These are phyloP conservation scores for Holcopasites calliopsidis DNA, from an alignment of 1,140 invertebrate genomes.

Conservation along the genomic window DNA sequence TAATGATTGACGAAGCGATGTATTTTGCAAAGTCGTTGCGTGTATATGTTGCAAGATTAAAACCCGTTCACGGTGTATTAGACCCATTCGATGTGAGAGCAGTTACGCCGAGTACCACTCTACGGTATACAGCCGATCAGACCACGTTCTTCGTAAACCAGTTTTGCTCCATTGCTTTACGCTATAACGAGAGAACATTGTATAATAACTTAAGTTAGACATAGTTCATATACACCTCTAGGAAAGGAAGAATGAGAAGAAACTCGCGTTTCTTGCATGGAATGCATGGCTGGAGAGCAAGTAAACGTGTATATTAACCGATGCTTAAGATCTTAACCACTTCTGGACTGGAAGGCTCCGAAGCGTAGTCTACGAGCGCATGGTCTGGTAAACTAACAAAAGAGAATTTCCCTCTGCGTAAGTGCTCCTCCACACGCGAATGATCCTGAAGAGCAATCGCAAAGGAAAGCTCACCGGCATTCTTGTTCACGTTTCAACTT, in stretches of 20 bases:
- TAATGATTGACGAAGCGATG: neutral
- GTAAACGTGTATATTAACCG: neutral
- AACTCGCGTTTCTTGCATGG: too few relatives aligned
- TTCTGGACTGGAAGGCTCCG: conserved; percentile 10
- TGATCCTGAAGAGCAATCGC: conserved; percentile 44
- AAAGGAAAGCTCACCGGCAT: conserved; percentile 24
- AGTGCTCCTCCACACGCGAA: conserved; percentile 41
- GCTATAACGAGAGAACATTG: too few relatives aligned
- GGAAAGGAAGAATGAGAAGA: too few relatives aligned
- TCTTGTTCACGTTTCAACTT: conserved; percentile 31
- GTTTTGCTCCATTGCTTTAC: neutral
- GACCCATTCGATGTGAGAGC: neutral
- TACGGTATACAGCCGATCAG: too few relatives aligned
- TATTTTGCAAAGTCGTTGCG: neutral
- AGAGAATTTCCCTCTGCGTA: conserved; percentile 48
- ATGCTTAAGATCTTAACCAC: conserved; percentile 44
- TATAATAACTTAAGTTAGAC: too few relatives aligned
- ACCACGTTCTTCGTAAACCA: neutral
- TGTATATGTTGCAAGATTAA: neutral
- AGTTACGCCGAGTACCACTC: neutral
- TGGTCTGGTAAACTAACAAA: conserved; percentile 52
- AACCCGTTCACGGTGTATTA: neutral
- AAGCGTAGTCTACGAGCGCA: conserved; percentile 30
- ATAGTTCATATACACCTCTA: too few relatives aligned
- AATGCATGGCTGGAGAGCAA: neutral